Conservation (phyloP, 2,888 invertebrate species). For the Cephonodes hylas region DNA sequence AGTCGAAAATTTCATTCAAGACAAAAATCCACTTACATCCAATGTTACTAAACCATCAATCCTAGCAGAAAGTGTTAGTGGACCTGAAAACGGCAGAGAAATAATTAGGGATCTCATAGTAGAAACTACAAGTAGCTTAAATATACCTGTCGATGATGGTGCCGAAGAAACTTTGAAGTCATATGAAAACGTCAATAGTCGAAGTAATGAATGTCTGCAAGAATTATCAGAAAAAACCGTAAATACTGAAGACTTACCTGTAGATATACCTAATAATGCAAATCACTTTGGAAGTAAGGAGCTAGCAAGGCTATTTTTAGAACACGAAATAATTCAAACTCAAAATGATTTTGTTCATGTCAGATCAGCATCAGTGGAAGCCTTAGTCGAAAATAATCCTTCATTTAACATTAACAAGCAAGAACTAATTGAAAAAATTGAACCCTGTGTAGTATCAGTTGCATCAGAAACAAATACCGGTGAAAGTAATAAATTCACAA, state of each 20-base stretch:
- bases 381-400: not conserved
- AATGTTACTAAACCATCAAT: not conserved
- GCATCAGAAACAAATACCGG: not conserved
- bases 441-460: not conserved
- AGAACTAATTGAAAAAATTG: not conserved
- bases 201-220: constrained; percentile 15
- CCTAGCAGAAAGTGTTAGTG: not conserved
- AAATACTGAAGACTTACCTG: constrained; percentile 26
- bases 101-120: constrained; percentile 36
- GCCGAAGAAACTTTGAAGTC: not conserved
- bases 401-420: not conserved
- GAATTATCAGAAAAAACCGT: constrained; percentile 55
- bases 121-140: constrained; percentile 23
- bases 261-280: not conserved
- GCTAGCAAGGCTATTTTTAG: not conserved
- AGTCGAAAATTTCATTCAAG: not conserved
- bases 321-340: not conserved
- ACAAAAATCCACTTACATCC: not conserved
- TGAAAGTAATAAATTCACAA: not conserved
- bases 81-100: constrained; percentile 23
- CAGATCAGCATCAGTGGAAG: not conserved
- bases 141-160: constrained; percentile 16
- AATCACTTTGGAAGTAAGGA: not conserved
- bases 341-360: not conserved
- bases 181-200: not conserved